Base-by-base conservation (phyloP, 2,113 vertebrate species). In the Tachysurus vachellii region DNA sequence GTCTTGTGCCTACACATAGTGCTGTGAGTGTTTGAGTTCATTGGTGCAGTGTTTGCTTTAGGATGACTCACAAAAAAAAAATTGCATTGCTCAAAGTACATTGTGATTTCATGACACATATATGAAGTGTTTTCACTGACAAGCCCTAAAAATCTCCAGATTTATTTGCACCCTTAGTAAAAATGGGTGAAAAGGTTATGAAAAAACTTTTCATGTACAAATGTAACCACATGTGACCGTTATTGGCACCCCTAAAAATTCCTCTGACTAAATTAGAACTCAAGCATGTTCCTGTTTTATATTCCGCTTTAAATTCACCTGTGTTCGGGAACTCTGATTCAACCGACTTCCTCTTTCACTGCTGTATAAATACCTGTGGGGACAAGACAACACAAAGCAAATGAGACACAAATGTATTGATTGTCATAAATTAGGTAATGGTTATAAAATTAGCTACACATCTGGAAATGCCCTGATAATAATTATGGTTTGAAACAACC, bases 1-100 rank as follows among this genome's bases (percentile, higher is more conserved):
- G 50, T 8, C 76, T 11, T 42, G 54, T 23, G 79, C 79, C 77
- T 36, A 80, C 79, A 59, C 79, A 80, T 21, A 10, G 54, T 59
- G 28, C 0, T 80, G 79, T 13, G 44, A 59, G 54, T 59, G 77
- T 19, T 4, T 14, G 75, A n/a, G 12, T n/a, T 17, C 44, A 5
- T 77, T 53, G 75, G 75, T 28, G 75, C 75, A 54, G 8, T 77
- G 47, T 80, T 80, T 80, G 50, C 50, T 57, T 57, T 80, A 31
- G 16, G 76, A 56, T 56, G 76, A 80, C 53, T 80, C 53, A 57
- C 50, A 28, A 77, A 73, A 47, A 9, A 73, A 28, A 53, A 73
- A 11, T 28, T 50, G 47, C 47, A 50, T 50, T 50, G 47, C n/a
- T 79, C 44, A 23, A 47, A 77, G 75, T 77, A 26, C 50, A 11